Conservation (phyloP, 2,113 vertebrate species). For the Ranitomeya variabilis region DNA sequence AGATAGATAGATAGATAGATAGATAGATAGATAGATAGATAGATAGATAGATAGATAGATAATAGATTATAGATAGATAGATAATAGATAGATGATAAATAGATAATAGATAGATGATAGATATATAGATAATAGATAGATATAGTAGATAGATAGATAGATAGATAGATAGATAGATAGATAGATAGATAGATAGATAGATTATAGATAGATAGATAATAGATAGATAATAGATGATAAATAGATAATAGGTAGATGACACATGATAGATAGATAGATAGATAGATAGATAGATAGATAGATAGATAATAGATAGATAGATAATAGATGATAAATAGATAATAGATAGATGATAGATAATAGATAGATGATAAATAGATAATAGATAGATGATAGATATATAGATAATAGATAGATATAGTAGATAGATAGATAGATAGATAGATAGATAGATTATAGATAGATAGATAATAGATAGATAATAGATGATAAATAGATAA, state of each 20-base stretch:
- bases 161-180: constrained; percentile 22
- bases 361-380: constrained; percentile 2
- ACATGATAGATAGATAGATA: constrained; percentile 2
- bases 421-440: not conserved
- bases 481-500: not conserved
- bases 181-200: no score
- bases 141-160: constrained; percentile 21
- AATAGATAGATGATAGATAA: constrained; percentile 2
- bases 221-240: not conserved
- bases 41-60: not conserved
- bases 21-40: not conserved
- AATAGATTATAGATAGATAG: constrained; percentile 10
- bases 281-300: constrained; percentile 6
- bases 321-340: constrained; percentile 5
- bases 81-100: not conserved
- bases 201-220: no score
- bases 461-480: not conserved
- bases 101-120: not conserved
- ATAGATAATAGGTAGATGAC: no score
- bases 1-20: constrained; percentile 7
- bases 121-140: not conserved
- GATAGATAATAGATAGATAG: not conserved
- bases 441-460: constrained; percentile 10
- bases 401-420: not conserved
- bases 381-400: no score